A percentile compares a stretch with the other conserved stretches of the same genome.
Conservation (phyloP, 2,113 vertebrate species). For the Leptodactylus fuscus region DNA sequence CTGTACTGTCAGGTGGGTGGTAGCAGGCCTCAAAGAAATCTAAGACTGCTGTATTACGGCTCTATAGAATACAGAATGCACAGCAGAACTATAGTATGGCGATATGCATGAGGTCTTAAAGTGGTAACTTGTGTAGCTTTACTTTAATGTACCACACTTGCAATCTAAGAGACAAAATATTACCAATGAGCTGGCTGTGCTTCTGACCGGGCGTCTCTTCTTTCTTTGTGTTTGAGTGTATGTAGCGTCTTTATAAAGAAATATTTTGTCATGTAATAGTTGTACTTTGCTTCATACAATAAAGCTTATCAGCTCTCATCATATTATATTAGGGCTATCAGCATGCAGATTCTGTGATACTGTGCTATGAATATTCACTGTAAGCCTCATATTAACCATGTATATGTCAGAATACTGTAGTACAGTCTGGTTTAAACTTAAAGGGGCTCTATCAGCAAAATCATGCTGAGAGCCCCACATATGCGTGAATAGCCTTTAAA, state of each 20-base stretch:
- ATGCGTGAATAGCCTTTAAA: too few relatives aligned
- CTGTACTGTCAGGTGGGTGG: too few relatives aligned
- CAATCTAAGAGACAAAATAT: not conserved
- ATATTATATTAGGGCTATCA: constrained; percentile 19
- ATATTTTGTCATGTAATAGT: constrained; percentile 22
- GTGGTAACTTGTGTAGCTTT: too few relatives aligned
- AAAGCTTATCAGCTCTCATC: constrained; percentile 11
- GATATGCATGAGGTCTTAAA: too few relatives aligned
- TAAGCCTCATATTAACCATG: constrained; percentile 19
- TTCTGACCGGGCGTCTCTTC: not conserved
- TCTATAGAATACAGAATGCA: not conserved
- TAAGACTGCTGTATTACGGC: not conserved
- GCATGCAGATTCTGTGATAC: constrained; percentile 16
- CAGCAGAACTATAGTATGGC: too few relatives aligned
- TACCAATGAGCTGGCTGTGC: constrained; percentile 1
- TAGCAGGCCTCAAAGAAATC: too few relatives aligned
- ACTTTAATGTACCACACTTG: too few relatives aligned
- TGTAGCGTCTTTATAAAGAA: not conserved
- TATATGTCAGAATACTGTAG: not conserved
- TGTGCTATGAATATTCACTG: not conserved
- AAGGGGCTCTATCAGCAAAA: too few relatives aligned
- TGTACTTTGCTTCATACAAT: constrained; percentile 43
- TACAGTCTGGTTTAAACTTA: too few relatives aligned
- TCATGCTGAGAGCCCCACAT: too few relatives aligned
- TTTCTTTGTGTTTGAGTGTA: not conserved